phyloP scores from a whole-genome alignment of 1,140 invertebrate genomes.

The Gryon sp. region DNA sequence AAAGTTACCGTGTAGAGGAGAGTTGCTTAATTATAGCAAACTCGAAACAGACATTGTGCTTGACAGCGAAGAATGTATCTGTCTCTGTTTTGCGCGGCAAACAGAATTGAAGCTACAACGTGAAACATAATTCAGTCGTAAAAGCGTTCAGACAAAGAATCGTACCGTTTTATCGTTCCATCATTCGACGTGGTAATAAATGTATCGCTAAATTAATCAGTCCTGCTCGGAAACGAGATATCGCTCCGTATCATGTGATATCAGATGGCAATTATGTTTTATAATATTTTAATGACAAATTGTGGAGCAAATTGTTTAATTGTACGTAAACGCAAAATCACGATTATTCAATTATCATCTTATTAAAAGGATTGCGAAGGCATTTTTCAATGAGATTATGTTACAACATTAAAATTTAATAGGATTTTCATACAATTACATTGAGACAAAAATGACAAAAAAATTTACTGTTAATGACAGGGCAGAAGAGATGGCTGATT shows the following conservation, averaged over 20 bases:
- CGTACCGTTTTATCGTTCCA: constrained; percentile 52
- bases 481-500: too few species aligned
- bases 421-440: too few species aligned
- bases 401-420: too few species aligned
- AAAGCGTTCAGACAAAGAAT: constrained; percentile 57
- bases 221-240: constrained; percentile 33
- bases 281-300: constrained; percentile 42
- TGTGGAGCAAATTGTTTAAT: constrained; percentile 21
- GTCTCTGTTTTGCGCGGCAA: constrained; percentile 10
- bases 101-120: constrained; percentile 32
- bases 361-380: too few species aligned
- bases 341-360: constrained; percentile 26
- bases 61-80: constrained; percentile 18
- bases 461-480: too few species aligned
- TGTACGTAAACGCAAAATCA: constrained; percentile 5
- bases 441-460: too few species aligned
- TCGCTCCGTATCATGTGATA: neutral
- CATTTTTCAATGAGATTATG: too few species aligned
- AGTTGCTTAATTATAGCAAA: constrained; percentile 52
- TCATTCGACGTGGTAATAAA: constrained; percentile 49
- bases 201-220: constrained; percentile 62
- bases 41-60: constrained; percentile 30
- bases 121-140: constrained; percentile 44
- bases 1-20: constrained; percentile 41
- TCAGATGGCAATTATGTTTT: constrained; percentile 32